Percentiles rank a stretch among this genome's conserved stretches.
Conservation (phyloP, 2,888 invertebrate genomes). For the Pseudoips prasinana region DNA sequence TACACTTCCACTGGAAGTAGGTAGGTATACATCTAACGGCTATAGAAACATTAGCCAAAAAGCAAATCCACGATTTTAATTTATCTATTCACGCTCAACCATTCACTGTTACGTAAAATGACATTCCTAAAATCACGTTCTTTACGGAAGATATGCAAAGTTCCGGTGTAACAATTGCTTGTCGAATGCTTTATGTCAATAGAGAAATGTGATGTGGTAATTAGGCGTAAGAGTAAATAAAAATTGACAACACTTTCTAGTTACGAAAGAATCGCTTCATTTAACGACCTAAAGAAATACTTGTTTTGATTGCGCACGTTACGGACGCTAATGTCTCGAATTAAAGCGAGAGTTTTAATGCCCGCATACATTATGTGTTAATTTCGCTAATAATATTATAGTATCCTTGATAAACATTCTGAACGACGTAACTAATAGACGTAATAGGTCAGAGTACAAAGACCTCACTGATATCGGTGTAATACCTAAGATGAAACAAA, state of each 20-base stretch:
- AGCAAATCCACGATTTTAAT: conserved; percentile 20
- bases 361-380: conserved; percentile 11
- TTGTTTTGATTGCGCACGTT: conserved; percentile 53
- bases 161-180: conserved; percentile 32
- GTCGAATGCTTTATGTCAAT: conserved; percentile 18
- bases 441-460: too few relatives aligned
- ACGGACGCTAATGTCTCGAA: conserved; percentile 45
- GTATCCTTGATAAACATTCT: conserved; percentile 6
- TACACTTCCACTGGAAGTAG: conserved; percentile 32
- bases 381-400: conserved; percentile 12
- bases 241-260: conserved; percentile 64
- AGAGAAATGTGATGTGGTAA: conserved; percentile 23
- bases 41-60: conserved; percentile 24
- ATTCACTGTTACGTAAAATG: conserved; percentile 47
- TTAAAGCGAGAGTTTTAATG: conserved; percentile 51
- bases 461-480: too few relatives aligned
- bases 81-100: conserved; percentile 40
- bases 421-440: too few relatives aligned
- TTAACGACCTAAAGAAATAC: conserved; percentile 60
- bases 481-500: too few relatives aligned
- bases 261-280: conserved; percentile 70
- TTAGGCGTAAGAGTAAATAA: conserved; percentile 25
- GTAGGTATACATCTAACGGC: conserved; percentile 16
- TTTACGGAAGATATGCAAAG: conserved; percentile 42
- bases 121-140: conserved; percentile 39